Evolutionary conservation across 2,797 vertebrate species (phyloP).

Genomic region (Varecia variegata): DNA sequence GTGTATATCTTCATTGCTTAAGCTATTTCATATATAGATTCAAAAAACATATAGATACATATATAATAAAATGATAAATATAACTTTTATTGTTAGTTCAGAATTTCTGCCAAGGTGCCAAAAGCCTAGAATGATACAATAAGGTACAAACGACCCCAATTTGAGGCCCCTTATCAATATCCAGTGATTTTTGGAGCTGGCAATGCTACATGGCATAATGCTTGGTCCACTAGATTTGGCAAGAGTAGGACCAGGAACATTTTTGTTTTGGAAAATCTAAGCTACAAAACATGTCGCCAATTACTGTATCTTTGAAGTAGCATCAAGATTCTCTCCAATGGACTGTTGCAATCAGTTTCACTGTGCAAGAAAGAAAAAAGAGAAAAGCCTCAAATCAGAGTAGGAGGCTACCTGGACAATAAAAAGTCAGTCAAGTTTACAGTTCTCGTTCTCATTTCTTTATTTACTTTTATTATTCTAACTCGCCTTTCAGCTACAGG

Average conservation of each 20-base stretch:
- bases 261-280: slow-evolving; percentile 63
- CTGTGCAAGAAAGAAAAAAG: background rate
- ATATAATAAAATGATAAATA: background rate
- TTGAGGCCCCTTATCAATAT: background rate
- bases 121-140: background rate
- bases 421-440: background rate
- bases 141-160: background rate
- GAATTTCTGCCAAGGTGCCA: background rate
- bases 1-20: background rate
- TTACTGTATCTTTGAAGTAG: slow-evolving; percentile 66
- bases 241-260: slow-evolving; percentile 39
- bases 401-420: background rate
- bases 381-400: background rate
- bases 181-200: background rate
- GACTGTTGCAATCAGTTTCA: slow-evolving; percentile 52
- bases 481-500: slow-evolving; percentile 38
- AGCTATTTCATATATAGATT: background rate
- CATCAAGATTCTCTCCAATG: slow-evolving; percentile 39
- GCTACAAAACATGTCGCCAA: slow-evolving; percentile 62
- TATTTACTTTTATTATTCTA: slow-evolving; percentile 44
- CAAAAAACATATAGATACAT: background rate
- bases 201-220: background rate
- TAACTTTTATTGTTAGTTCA: background rate
- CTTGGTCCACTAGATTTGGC: slow-evolving; percentile 27
- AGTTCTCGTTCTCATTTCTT: slow-evolving; percentile 3